These are phyloP conservation scores for Argyrosomus japonicus DNA, from an alignment of 2,113 vertebrate genomes.

Conservation along the genomic window DNA sequence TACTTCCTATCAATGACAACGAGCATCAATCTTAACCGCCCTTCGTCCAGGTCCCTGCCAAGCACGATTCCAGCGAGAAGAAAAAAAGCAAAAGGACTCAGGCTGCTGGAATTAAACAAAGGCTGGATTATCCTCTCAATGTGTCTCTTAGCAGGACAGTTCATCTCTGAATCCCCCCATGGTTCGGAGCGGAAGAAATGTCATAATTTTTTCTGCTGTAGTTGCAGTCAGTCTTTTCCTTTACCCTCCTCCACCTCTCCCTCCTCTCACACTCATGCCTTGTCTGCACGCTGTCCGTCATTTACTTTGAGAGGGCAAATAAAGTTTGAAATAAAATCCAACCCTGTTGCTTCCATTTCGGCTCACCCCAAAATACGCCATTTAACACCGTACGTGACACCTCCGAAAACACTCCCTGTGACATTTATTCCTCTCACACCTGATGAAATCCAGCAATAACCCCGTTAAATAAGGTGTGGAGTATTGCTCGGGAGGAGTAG, in stretches of 20 bases:
- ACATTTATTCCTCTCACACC: conserved; percentile 66
- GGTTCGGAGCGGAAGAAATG: conserved; percentile 62
- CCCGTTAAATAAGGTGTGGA: conserved; percentile 61
- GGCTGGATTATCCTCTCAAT: conserved; percentile 85
- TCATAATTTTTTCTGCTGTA: conserved; percentile 45
- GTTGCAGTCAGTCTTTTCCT: conserved; percentile 4
- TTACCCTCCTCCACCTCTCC: not conserved
- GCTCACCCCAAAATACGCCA: conserved; percentile 30
- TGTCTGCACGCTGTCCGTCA: conserved; percentile 14
- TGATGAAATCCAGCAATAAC: conserved; percentile 52
- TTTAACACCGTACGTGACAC: conserved; percentile 39
- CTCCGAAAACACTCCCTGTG: conserved; percentile 34
- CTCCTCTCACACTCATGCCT: not conserved
- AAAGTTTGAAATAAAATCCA: conserved; percentile 49
- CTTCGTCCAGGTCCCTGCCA: conserved; percentile 81
- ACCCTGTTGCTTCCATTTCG: conserved; percentile 34
- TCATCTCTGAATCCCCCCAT: conserved; percentile 71
- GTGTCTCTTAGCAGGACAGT: conserved; percentile 69
- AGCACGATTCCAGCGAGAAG: conserved; percentile 73
- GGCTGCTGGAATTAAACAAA: conserved; percentile 85
- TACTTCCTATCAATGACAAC: conserved; percentile 93
- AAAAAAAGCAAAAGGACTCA: conserved; percentile 72
- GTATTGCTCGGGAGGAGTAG: conserved; percentile 32
- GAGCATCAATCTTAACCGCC: conserved; percentile 92
- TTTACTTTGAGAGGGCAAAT: conserved; percentile 19